Evolutionary conservation across 2,113 vertebrate species (phyloP).

Genomic region (Abramis brama): DNA sequence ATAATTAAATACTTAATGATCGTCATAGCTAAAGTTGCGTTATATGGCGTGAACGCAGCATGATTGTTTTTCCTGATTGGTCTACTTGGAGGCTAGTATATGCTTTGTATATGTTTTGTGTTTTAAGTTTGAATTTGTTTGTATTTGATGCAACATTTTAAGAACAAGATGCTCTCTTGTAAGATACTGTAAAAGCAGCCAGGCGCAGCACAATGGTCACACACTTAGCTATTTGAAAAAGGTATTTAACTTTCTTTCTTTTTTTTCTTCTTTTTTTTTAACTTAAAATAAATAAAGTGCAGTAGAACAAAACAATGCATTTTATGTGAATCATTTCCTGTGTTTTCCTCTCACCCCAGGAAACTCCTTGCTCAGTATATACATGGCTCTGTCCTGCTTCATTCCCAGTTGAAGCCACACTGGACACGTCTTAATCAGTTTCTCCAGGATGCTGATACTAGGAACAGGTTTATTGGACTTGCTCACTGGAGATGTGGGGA

Average conservation of each 20-base stretch:
- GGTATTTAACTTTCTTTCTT: no score
- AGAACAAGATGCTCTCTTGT: not conserved
- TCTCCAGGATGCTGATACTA: slow-evolving; percentile 82
- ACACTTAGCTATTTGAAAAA: not conserved
- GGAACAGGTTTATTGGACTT: slow-evolving; percentile 40
- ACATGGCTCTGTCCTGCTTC: slow-evolving; percentile 66
- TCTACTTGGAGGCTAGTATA: not conserved
- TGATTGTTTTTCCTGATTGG: not conserved
- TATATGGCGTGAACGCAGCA: no score
- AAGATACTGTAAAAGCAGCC: not conserved
- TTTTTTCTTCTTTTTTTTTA: not conserved
- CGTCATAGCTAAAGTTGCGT: no score
- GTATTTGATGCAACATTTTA: not conserved
- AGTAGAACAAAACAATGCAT: no score
- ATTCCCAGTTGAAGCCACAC: slow-evolving; percentile 87
- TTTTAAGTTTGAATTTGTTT: not conserved
- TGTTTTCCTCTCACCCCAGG: slow-evolving; percentile 80
- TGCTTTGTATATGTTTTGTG: not conserved
- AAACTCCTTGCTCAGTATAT: slow-evolving; percentile 77
- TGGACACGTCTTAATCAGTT: slow-evolving; percentile 82
- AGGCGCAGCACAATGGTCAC: not conserved
- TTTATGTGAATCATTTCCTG: no score
- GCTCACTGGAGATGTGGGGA: slow-evolving; percentile 30
- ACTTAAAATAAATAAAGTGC: not conserved
- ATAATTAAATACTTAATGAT: no score